Conservation (phyloP, 2,888 invertebrate species). For the Clusia tigrina region DNA sequence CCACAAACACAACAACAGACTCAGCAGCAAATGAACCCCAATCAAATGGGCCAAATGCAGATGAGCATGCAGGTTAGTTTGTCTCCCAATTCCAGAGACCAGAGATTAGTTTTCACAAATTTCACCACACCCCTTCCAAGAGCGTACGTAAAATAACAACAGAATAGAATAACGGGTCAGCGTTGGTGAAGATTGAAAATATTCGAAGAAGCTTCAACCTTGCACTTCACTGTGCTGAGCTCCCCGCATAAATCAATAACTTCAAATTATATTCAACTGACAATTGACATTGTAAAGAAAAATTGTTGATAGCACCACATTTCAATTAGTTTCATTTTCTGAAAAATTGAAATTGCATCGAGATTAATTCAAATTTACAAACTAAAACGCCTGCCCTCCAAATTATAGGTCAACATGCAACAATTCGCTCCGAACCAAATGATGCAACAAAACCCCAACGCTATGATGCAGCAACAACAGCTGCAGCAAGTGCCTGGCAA, state of each 20-base stretch:
- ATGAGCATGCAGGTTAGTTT: constrained; percentile 61
- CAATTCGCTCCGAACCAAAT: constrained; percentile 61
- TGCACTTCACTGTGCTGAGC: too few species aligned
- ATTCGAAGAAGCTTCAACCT: too few species aligned
- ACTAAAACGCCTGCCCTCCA: too few species aligned
- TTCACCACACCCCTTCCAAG: too few species aligned
- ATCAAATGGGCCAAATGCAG: constrained; percentile 62
- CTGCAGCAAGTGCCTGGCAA: constrained; percentile 55
- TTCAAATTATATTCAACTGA: too few species aligned
- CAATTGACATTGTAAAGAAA: too few species aligned
- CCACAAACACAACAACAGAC: constrained; percentile 56
- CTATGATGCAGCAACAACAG: constrained; percentile 65
- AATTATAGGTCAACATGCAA: constrained; percentile 62
- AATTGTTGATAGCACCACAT: too few species aligned
- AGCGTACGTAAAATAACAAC: too few species aligned
- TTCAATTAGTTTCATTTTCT: background rate
- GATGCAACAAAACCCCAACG: constrained; percentile 61
- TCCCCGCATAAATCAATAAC: too few species aligned
- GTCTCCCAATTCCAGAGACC: background rate
- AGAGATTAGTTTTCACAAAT: too few species aligned
- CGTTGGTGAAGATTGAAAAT: too few species aligned
- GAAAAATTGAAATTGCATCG: background rate
- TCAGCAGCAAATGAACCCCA: constrained; percentile 62
- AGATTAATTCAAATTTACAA: constrained; percentile 19
- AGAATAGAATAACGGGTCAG: too few species aligned